Evolutionary conservation across 2,888 invertebrate species (phyloP), one percentile per base, ranked within the genome.

Genomic region (Aricia artaxerxes): DNA sequence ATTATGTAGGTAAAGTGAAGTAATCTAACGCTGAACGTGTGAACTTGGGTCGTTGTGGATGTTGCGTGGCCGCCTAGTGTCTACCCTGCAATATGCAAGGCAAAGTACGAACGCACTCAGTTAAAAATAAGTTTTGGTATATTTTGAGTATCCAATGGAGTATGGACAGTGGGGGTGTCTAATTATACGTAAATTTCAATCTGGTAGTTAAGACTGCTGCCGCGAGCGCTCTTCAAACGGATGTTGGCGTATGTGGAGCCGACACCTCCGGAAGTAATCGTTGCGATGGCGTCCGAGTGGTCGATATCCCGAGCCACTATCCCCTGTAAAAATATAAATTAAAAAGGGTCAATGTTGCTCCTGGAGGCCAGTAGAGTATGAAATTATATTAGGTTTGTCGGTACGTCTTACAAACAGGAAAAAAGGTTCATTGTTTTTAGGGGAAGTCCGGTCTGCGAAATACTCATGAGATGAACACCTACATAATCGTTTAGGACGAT

Each of bases 221-320:
- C 90, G 7, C 92, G 88, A 77, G 87, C 88, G 79, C 93, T 91
- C 82, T 91, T 92, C 24, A 93, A 81, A 3, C 90, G 87, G 1
- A 93, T 72, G 82, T 92, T 92, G 44, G 85, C 88, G 80, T 84
- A 93, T 1, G 88, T 81, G 79, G 80, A 87, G 0, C 91, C 92
- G 1, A 91, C 84, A 3, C 93, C 92, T 11, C 92, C 92, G 0
- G 92, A 89, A 11, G 92, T 92, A 73, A 92, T 83, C 1, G 81
- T 86, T 2, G 87, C 88, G 35, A 61, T 83, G 4, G 84, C 89
- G 6, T 83, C 84, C 0, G 88, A 85, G 73, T 86, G 88, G 7
- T 88, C 86, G 5, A 86, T 49, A 80, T 93, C 93, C 80, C 89
- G 85, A 6, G 86, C 90, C 80, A 92, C 84, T 31, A 93, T 81